Base-by-base conservation (phyloP, 2,113 vertebrate species). In the Chionodraco myersi region DNA sequence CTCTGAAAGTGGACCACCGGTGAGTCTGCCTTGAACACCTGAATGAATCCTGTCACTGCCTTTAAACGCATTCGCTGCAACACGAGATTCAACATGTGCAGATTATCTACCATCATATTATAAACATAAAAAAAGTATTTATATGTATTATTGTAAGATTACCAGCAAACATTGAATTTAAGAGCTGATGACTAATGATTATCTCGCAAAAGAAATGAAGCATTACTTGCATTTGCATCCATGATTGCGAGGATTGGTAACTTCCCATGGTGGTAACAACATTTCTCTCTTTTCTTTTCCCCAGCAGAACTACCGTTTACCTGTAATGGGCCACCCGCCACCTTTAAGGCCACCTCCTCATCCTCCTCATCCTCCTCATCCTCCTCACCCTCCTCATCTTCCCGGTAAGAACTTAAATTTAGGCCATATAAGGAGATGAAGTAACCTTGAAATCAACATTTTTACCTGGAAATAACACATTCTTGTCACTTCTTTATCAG, bases 241-340 rank as follows among this genome's bases (percentile, higher is more conserved):
- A 14, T 56, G 49, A 48, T 51, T 13, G 23, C 2, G 0, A n/a
- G 14, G 57, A 81, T 4, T 7, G 36, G 10, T 44, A 70, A 44
- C 0, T 16, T 44, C 2, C 56, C 48, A 23, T 36, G 1, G 10
- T 2, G 10, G 26, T 61, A 34, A 67, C 7, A 21, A 11, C 3
- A n/a, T 72, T 49, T 44, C 52, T 18, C 5, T 51, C 7, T 3
- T 82, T 3, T 72, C 7, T 16, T 62, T 52, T 80, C 9, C 68
- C 36, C 4, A 10, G 7, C 90, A 99, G 97, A 95, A 96, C 64
- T 98, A 95, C 87, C 96, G 96, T 79, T 94, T 98, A 77, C 95
- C 94, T 66, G 93, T 97, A 2, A 92, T 98, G 68, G 94, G 96
- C 65, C 97, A 96, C 77, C 95, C 96, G 12, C 94, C 96, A 47